Evolutionary conservation across 2,113 vertebrate species (phyloP), one percentile per base, ranked within the genome.

Genomic region (Nanger granti): DNA sequence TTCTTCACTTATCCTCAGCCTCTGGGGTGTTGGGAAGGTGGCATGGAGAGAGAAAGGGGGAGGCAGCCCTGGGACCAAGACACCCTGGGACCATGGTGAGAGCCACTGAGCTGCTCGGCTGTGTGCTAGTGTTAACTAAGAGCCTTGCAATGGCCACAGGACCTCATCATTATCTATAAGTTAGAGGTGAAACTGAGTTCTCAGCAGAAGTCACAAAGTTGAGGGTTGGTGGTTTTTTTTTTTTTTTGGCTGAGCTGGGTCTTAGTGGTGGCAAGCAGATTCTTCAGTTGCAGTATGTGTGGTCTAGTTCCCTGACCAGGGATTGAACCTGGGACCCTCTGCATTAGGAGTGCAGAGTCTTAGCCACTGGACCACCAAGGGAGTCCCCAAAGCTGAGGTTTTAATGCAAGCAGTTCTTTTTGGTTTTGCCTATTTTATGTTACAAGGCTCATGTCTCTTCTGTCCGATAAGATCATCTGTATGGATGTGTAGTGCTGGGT

Each of bases 171-270:
- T 8, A 37, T 55, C 26, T 47, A 24, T 62, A 26, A 91, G 11
- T 41, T 41, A 41, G 41, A 41, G 41, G 41, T 41, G 41, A 41
- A 41, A 41, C 47, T 13, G 55, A 82, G 91, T 62, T 84, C 26
- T 37, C 66, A 37, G 41, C 41, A 41, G 47, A 94, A 84, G 73
- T 60, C 20, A 13, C 44, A 91, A 87, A 88, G 47, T 26, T 49
- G 37, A 83, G n/a, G 29, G 2, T n/a, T 9, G 47, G 2, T 41
- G 4, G 47, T 10, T 10, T 4, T 11, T 14, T 13, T 31, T 2
- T 69, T 69, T n/a, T n/a, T 73, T 73, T 73, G 66, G n/a, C 66
- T 73, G 20, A 73, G 66, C 66, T 73, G n/a, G n/a, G 69, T 73
- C 69, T 73, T 41, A 41, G 69, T 12, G 69, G 20, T 73, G 20